Evolutionary conservation across 2,888 invertebrate species (phyloP).

Genomic region (Eristalis tenax): DNA sequence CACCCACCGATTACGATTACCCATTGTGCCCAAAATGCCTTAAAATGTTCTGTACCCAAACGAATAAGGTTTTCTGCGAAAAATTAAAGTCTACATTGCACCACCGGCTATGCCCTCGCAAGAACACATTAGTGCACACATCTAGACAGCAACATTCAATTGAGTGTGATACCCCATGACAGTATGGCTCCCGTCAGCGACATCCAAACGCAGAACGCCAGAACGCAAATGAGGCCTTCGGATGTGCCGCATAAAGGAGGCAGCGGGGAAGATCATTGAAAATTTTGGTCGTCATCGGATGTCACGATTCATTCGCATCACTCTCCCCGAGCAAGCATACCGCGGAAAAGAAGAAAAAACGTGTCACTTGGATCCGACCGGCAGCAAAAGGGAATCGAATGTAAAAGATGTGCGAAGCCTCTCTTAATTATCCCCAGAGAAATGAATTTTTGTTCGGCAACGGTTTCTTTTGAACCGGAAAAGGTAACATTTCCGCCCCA

Average conservation of each 20-base stretch:
- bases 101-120: no score
- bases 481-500: slow-evolving; percentile 39
- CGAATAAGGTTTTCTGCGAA: no score
- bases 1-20: no score
- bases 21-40: no score
- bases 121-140: no score
- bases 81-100: no score
- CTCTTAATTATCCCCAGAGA: slow-evolving; percentile 26
- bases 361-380: not conserved
- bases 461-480: slow-evolving; percentile 33
- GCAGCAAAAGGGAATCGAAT: not conserved
- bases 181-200: no score
- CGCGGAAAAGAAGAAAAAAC: not conserved
- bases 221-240: not conserved
- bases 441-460: slow-evolving; percentile 28
- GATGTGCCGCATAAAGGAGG: slow-evolving; percentile 1
- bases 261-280: not conserved
- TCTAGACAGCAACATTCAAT: no score
- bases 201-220: no score
- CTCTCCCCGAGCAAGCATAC: not conserved
- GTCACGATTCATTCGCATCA: slow-evolving; percentile 8
- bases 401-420: not conserved
- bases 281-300: slow-evolving; percentile 12
- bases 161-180: no score
- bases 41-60: no score